These are phyloP conservation scores for Drosophila nigrodunni DNA, from an alignment of 1,140 invertebrate genomes.

Conservation along the genomic window DNA sequence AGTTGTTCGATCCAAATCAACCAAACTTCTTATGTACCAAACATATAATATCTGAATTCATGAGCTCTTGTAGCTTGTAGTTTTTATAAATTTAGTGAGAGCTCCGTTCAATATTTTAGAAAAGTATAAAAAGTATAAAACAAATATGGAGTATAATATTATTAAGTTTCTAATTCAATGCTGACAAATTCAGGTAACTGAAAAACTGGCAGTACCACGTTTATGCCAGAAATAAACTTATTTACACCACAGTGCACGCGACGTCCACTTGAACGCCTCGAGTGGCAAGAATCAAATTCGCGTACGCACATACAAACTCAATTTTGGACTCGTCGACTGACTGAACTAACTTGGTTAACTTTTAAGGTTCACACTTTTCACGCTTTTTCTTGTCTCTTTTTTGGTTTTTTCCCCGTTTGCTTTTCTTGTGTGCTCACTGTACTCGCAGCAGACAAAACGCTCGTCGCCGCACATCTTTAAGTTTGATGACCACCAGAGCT, in stretches of 20 bases:
- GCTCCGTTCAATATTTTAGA: too few species aligned
- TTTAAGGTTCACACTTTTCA: not conserved
- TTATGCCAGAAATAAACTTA: too few species aligned
- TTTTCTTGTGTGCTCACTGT: not conserved
- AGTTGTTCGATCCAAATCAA: too few species aligned
- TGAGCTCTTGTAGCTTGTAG: too few species aligned
- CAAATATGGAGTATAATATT: too few species aligned
- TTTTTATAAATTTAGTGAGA: too few species aligned
- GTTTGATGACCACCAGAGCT: conserved; percentile 86
- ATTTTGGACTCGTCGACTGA: conserved; percentile 3
- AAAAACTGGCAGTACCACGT: too few species aligned
- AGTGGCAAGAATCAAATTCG: conserved; percentile 16
- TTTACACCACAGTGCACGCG: not conserved
- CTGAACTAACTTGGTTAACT: not conserved
- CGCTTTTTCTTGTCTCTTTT: not conserved
- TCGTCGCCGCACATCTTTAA: conserved; percentile 85
- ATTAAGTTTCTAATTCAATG: too few species aligned
- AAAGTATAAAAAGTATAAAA: too few species aligned
- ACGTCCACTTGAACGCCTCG: conserved; percentile 18
- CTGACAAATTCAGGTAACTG: too few species aligned
- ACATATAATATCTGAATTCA: too few species aligned
- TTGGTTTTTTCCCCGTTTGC: not conserved
- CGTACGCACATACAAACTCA: not conserved
- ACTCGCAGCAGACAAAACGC: conserved; percentile 69
- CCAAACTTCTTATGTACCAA: too few species aligned